Evolutionary conservation across 2,888 invertebrate species (phyloP).

Genomic region (Drosophila neotestacea): DNA sequence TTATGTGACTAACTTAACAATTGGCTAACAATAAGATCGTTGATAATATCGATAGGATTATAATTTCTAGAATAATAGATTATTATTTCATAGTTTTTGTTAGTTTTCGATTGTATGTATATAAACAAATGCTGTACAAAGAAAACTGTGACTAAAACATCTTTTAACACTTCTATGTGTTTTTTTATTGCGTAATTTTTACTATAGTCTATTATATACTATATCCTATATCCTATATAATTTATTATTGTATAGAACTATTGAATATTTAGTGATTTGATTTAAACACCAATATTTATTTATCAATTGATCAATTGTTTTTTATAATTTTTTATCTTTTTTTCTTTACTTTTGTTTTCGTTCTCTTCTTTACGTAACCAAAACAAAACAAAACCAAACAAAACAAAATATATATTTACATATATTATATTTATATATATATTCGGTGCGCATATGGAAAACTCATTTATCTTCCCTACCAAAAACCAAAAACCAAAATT

Average conservation of each 20-base stretch:
- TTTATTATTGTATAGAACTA: constrained; percentile 44
- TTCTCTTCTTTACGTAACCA: constrained; percentile 54
- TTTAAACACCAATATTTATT: constrained; percentile 34
- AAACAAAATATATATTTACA: constrained; percentile 36
- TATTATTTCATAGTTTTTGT: neutral
- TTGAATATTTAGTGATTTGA: constrained; percentile 32
- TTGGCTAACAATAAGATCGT: neutral
- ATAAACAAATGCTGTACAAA: constrained; percentile 65
- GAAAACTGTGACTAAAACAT: constrained; percentile 67
- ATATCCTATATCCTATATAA: constrained; percentile 4
- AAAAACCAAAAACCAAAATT: constrained; percentile 29
- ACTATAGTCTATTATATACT: constrained; percentile 22
- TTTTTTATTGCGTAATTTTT: constrained; percentile 22
- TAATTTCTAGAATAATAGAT: constrained; percentile 8
- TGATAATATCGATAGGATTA: constrained; percentile 13
- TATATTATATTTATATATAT: constrained; percentile 36
- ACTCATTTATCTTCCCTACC: constrained; percentile 49
- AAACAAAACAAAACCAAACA: constrained; percentile 28
- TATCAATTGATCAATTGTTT: constrained; percentile 29
- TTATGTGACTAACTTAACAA: constrained; percentile 44
- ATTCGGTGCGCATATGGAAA: constrained; percentile 76
- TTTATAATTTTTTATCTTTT: constrained; percentile 48
- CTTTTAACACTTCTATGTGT: constrained; percentile 51
- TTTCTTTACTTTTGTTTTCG: constrained; percentile 55
- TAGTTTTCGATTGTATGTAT: constrained; percentile 59